A percentile compares a stretch with the other conserved stretches of the same genome.
phyloP scores from a whole-genome alignment of 2,888 invertebrate genomes.

The Tinea pellionella region DNA sequence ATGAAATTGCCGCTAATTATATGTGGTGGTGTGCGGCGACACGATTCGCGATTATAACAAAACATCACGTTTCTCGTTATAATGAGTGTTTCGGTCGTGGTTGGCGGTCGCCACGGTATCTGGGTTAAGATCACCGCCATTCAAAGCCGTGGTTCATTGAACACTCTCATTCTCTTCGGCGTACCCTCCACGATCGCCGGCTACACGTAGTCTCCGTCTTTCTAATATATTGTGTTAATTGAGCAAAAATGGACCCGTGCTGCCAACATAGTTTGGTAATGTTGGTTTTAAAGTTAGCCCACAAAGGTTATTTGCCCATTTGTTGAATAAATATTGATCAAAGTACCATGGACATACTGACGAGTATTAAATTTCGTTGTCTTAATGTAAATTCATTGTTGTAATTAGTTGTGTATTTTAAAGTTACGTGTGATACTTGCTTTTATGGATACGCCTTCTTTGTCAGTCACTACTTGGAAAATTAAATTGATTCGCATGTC shows the following conservation, averaged over 20 bases:
- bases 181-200: slow-evolving; percentile 5
- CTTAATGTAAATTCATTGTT: slow-evolving; percentile 17
- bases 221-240: slow-evolving; percentile 10
- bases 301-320: slow-evolving; percentile 44
- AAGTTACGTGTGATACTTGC: slow-evolving; percentile 17
- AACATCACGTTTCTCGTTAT: slow-evolving; percentile 13
- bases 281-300: slow-evolving; percentile 32
- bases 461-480: slow-evolving; percentile 5
- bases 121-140: slow-evolving; percentile 43
- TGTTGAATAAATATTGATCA: slow-evolving; percentile 43
- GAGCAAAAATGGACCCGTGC: slow-evolving; percentile 13
- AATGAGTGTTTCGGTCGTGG: slow-evolving; percentile 14
- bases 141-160: slow-evolving; percentile 30
- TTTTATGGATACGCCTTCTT: slow-evolving; percentile 28
- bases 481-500: neutral
- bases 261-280: slow-evolving; percentile 29
- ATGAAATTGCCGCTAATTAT: slow-evolving; percentile 2
- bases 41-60: slow-evolving; percentile 2
- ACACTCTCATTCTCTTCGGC: slow-evolving; percentile 18
- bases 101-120: slow-evolving; percentile 20
- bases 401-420: slow-evolving; percentile 11
- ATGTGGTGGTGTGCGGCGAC: slow-evolving; percentile 6
- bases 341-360: slow-evolving; percentile 27
- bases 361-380: slow-evolving; percentile 42
- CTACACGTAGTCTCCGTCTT: neutral